Evolutionary conservation across 2,888 invertebrate genomes (phyloP), one percentile per base, ranked within the genome.

Genomic region (Nysson spinosus): DNA sequence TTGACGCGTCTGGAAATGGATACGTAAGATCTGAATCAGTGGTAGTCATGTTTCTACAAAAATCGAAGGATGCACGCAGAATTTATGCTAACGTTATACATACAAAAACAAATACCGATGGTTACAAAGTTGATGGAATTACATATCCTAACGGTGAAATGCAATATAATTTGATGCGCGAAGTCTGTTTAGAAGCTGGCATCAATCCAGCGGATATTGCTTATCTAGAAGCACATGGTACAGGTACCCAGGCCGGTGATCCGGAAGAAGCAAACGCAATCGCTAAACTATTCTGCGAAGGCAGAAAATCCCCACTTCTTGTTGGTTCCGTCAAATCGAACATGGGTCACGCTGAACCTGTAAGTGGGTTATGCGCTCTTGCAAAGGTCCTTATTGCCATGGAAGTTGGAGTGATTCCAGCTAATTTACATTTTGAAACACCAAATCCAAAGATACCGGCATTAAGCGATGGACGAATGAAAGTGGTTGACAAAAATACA

Each of bases 211-310:
- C 89, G 44, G 93, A 95, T 52, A 95, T 99, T 0, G 89, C 89
- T 2, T 99, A 98, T 87, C 94, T 99, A 1, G 99, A 99, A 88
- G 97, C 98, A 47, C 99, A 99, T 88, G 99, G 99, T 52, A 99
- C 99, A 14, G 99, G 99, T 58, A 99, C 99, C 6, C 98, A 98
- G 90, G 93, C 94, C 35, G 98, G 99, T n/a, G 99, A 99, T 89
- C 98, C 98, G 0, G 96, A 98, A 86, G 99, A 99, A 89, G 93
- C 97, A 2, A 97, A 98, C 87, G 94, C 97, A 0, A 96, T 99
- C 74, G 94, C 95, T 0, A 95, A 96, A 69, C 91, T 96, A 63
- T 97, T 97, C 89, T 97, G 97, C 88, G 92, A 93, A 85, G 93
- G 92, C 68, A 91, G 97, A 40, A 89, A 90, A 60, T 88, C 88